Base-by-base conservation (phyloP, 2,113 vertebrate species). In the Globicephala melas region DNA sequence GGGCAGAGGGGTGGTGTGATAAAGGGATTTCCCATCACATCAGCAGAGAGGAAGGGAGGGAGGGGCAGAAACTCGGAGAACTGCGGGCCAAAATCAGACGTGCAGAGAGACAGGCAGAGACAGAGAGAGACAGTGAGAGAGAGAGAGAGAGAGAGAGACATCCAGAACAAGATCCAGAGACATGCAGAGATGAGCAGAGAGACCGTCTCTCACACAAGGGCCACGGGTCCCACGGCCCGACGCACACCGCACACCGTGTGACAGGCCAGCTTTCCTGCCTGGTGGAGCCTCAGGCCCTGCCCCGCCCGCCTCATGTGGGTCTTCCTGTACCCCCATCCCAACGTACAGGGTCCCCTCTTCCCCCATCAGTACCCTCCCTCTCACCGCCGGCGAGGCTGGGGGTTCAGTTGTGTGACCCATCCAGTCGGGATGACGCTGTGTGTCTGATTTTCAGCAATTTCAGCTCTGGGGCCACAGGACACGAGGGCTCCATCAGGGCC, bases 301-400 rank as follows among this genome's bases (percentile, higher is more conserved):
- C 28, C 28, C 62, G 5, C 62, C 62, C 28, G 2, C 28, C 11
- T 38, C 55, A n/a, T 11, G 28, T 0, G 28, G 47, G 76, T 12
- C 10, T 65, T 21, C 47, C 76, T 6, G 28, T 10, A 20, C 17
- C 50, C 28, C 47, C 47, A 53, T 2, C 8, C n/a, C 23, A 1
- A 25, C 13, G 25, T 11, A 4, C 21, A 58, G 14, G n/a, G 10
- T 28, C 23, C 79, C 4, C 5, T 15, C 79, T 41, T 26, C 15
- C 28, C n/a, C 23, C 38, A 0, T 25, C 53, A 17, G 2, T 25
- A n/a, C n/a, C 23, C 1, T 81, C n/a, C 23, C 1, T 1, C 0
- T 1, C 5, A 18, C 23, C 8, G 0, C 77, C 4, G 8, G 23
- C 2, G 1, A 18, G 55, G 14, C 7, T 1, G 13, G 28, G 14